Conservation (phyloP, 2,888 invertebrate species). For the Trichogramma evanescens region DNA sequence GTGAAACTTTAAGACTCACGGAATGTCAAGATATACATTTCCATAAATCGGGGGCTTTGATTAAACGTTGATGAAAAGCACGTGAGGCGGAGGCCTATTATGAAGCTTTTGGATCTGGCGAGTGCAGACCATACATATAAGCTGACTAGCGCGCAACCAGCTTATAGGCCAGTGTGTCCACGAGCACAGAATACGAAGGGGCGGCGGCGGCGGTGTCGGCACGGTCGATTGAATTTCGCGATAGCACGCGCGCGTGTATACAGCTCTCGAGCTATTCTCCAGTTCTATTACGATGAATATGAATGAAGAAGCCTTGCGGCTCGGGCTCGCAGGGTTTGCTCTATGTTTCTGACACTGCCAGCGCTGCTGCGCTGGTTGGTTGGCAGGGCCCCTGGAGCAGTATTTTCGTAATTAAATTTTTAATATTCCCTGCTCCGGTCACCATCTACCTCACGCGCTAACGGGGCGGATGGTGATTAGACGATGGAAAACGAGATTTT, state of each 20-base stretch:
- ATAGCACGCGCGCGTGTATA: neutral
- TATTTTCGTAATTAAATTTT: constrained; percentile 37
- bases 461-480: too few species aligned
- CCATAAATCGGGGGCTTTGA: neutral
- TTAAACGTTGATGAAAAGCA: constrained; percentile 16
- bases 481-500: constrained; percentile 34
- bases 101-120: too few species aligned
- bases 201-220: neutral
- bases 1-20: too few species aligned
- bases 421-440: constrained; percentile 27
- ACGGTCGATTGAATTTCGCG: constrained; percentile 11
- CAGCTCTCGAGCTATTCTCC: constrained; percentile 1
- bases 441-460: neutral
- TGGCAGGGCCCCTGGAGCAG: constrained; percentile 2
- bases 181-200: neutral
- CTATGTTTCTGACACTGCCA: too few species aligned
- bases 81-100: neutral
- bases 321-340: too few species aligned
- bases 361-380: too few species aligned
- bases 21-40: too few species aligned
- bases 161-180: neutral
- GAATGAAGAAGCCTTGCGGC: constrained; percentile 9
- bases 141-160: too few species aligned
- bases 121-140: too few species aligned
- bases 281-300: constrained; percentile 21